phyloP scores from a whole-genome alignment of 2,888 invertebrate species.

The Alsophila aescularia region DNA sequence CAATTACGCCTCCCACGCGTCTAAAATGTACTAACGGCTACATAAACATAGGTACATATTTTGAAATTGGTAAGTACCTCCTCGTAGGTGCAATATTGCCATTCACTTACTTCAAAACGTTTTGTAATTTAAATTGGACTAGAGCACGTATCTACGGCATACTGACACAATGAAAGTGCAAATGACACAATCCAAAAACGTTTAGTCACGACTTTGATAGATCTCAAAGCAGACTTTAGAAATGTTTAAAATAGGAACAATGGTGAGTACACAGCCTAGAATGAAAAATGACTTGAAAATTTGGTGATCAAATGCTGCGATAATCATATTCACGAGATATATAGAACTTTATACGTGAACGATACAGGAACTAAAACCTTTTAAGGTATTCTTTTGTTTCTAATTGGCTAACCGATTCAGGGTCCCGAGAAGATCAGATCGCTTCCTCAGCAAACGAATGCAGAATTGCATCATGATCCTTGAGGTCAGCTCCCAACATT shows the following conservation, averaged over 20 bases:
- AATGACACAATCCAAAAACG: conserved; percentile 22
- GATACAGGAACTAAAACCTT: not conserved
- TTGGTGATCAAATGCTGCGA: not conserved
- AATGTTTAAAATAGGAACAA: not conserved
- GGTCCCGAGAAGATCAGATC: conserved; percentile 49
- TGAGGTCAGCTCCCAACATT: conserved; percentile 82
- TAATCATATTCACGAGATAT: not conserved
- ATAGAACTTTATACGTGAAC: not conserved
- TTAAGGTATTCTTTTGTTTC: conserved; percentile 29
- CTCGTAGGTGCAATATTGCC: conserved; percentile 33
- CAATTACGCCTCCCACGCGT: conserved; percentile 35
- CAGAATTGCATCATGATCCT: conserved; percentile 65
- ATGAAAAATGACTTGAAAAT: too few species aligned
- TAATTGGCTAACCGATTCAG: conserved; percentile 40
- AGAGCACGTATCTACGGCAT: conserved; percentile 24
- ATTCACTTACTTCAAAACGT: conserved; percentile 32
- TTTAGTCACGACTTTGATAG: conserved; percentile 9
- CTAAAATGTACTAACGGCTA: conserved; percentile 12
- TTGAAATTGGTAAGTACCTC: conserved; percentile 17
- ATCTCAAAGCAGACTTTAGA: not conserved
- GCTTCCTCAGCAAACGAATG: conserved; percentile 48
- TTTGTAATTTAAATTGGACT: conserved; percentile 37
- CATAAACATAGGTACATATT: conserved; percentile 7
- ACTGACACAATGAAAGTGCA: conserved; percentile 27
- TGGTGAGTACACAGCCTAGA: too few species aligned